Conservation (phyloP, 1,140 invertebrate genomes). For the Ylistrum balloti region DNA sequence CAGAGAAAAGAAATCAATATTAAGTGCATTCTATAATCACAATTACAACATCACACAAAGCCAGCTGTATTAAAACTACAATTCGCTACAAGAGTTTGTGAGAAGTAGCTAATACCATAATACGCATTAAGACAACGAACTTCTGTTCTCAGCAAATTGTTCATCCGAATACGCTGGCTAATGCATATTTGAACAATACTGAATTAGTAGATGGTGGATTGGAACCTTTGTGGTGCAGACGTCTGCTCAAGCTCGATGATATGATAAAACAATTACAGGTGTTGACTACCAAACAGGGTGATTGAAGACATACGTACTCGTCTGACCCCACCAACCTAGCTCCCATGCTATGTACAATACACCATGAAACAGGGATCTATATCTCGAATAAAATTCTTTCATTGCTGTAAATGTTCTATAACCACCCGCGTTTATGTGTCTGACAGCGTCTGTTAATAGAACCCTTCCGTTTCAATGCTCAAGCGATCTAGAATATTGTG, state of each 20-base stretch:
- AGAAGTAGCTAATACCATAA: neutral
- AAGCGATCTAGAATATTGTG: neutral
- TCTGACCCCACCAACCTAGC: neutral
- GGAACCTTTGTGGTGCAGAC: neutral
- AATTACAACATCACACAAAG: too few relatives aligned
- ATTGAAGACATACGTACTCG: neutral
- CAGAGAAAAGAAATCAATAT: neutral
- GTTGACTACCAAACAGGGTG: neutral
- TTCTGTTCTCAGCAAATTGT: neutral
- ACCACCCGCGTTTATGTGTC: neutral
- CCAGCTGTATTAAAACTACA: neutral
- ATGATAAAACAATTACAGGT: slow-evolving; percentile 13
- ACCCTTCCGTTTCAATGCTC: neutral
- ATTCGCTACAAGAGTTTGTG: too few relatives aligned
- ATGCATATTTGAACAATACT: slow-evolving; percentile 29
- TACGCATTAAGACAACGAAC: neutral
- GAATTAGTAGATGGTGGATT: neutral
- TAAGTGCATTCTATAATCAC: neutral
- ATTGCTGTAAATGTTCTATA: neutral
- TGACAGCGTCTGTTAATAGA: neutral
- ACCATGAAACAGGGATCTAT: neutral
- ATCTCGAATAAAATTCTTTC: neutral
- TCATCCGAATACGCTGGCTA: neutral
- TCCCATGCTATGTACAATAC: neutral
- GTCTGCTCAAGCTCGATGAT: neutral